Percentiles rank a stretch among this genome's conserved stretches.
Evolutionary conservation across 2,113 vertebrate genomes (phyloP).

Genomic region (Laticauda laticaudata): DNA sequence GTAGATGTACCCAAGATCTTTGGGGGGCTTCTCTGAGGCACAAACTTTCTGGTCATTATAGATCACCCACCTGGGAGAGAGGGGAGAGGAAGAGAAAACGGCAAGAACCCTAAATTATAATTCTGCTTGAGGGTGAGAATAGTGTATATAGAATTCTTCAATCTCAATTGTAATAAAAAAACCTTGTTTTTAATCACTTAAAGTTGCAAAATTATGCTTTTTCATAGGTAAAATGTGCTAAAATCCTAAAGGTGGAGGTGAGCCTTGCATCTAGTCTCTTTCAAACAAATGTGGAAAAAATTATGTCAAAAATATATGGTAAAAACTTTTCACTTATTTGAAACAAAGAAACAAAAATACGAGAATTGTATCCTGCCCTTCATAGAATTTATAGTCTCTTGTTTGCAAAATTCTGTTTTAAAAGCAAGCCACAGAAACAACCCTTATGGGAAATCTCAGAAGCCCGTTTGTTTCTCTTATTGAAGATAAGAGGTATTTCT

Average conservation of each 20-base stretch:
- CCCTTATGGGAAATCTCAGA: background rate
- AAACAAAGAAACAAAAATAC: background rate
- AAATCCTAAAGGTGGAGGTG: background rate
- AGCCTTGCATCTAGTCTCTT: background rate
- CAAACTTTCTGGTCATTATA: constrained; percentile 99
- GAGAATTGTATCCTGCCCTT: background rate
- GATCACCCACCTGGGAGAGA: constrained; percentile 88
- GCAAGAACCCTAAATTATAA: background rate
- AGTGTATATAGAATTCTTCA: background rate
- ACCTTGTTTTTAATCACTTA: background rate
- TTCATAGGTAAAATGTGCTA: background rate
- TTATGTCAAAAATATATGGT: background rate
- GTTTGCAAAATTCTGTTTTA: background rate
- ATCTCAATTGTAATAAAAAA: background rate
- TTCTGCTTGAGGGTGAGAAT: background rate
- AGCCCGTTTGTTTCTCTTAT: background rate
- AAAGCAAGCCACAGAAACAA: background rate
- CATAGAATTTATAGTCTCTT: background rate
- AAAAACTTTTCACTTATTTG: background rate
- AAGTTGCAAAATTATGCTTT: background rate
- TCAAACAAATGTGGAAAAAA: background rate
- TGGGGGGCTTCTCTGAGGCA: constrained; percentile 97
- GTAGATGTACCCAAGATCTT: constrained; percentile 98
- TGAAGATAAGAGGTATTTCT: background rate
- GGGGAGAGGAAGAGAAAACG: background rate